Evolutionary conservation across 2,113 vertebrate species (phyloP).

Genomic region (Petrocephalus zakoni): DNA sequence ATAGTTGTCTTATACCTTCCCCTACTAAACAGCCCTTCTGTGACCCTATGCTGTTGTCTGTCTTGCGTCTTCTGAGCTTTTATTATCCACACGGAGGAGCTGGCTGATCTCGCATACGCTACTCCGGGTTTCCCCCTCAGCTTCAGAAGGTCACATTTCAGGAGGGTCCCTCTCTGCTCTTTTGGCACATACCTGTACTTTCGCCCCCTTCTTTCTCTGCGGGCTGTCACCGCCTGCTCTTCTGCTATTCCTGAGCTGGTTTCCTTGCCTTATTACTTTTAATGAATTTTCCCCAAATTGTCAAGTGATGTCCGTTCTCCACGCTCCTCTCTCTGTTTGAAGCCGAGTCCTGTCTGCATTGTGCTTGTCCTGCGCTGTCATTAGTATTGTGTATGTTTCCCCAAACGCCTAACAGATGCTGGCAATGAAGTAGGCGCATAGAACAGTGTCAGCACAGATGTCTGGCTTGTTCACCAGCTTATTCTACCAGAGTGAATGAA

Average conservation of each 20-base stretch:
- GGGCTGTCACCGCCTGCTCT: not conserved
- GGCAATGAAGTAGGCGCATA: not conserved
- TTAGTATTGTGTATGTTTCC: not conserved
- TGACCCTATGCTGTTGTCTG: not conserved
- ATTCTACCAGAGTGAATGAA: not conserved
- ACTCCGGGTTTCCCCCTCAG: not conserved
- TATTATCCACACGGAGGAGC: not conserved
- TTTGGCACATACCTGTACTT: not conserved
- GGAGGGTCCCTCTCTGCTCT: not conserved
- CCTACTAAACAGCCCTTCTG: not conserved
- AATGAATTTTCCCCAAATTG: not conserved
- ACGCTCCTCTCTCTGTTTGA: not conserved
- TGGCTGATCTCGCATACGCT: not conserved
- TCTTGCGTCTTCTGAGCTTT: not conserved
- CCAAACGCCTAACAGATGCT: not conserved
- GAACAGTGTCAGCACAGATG: slow-evolving; percentile 7
- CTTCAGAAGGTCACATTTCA: not conserved
- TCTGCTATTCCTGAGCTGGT: not conserved
- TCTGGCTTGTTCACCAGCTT: not conserved
- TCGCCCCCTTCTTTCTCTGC: not conserved
- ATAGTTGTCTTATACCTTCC: not conserved
- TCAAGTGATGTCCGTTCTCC: not conserved
- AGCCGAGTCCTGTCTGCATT: not conserved
- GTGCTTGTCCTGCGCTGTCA: not conserved
- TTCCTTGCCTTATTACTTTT: not conserved